phyloP scores from a whole-genome alignment of 2,888 invertebrate species.

The Pheosia tremula region DNA sequence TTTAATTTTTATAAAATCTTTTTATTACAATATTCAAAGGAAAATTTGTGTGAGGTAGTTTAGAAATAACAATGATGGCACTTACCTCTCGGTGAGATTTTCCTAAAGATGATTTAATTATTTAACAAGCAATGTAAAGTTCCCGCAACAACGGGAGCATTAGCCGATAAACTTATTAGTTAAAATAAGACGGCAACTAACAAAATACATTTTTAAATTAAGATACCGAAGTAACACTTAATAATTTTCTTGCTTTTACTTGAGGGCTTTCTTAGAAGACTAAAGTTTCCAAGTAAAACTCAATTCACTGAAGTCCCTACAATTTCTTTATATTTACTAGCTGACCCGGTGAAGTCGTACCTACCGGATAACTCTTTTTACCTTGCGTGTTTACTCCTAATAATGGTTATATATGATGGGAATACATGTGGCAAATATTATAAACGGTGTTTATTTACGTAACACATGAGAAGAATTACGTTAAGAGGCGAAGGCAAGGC shows the following conservation, averaged over 20 bases:
- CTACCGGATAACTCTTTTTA: too few relatives aligned
- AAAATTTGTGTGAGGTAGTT: neutral
- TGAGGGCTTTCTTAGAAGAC: neutral
- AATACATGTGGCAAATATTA: too few relatives aligned
- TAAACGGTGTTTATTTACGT: neutral
- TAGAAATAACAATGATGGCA: too few relatives aligned
- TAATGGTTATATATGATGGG: too few relatives aligned
- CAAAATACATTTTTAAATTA: neutral
- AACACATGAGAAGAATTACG: neutral
- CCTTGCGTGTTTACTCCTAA: too few relatives aligned
- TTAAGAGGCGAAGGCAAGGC: neutral
- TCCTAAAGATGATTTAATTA: constrained; percentile 14
- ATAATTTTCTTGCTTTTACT: neutral
- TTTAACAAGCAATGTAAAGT: constrained; percentile 18
- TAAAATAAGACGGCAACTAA: constrained; percentile 14
- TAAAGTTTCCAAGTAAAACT: neutral
- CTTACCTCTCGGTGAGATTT: neutral
- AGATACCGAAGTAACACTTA: constrained; percentile 1
- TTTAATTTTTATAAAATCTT: too few relatives aligned
- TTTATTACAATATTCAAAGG: too few relatives aligned
- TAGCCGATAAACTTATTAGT: constrained; percentile 18
- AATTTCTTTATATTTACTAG: neutral
- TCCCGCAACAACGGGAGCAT: constrained; percentile 17
- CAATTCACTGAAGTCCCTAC: neutral
- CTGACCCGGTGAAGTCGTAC: too few relatives aligned